Base-by-base conservation (phyloP, 2,797 vertebrate species). In the Nannoperca obscura region DNA sequence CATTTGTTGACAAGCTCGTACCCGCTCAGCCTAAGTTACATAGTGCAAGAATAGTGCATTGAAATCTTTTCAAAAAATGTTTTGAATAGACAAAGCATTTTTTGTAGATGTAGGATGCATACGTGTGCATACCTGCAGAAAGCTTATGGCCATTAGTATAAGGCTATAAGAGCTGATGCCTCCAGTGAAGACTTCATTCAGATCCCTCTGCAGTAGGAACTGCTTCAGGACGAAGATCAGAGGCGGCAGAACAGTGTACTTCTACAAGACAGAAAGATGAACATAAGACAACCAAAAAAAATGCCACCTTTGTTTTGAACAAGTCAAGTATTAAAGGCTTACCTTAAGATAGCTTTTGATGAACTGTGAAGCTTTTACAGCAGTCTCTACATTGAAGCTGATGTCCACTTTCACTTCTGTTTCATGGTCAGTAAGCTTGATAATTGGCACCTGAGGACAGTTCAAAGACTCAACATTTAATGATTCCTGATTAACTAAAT, bases 141-240 rank as follows among this genome's bases (percentile, higher is more conserved):
- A 99, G 92, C 98, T 99, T 92, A 99, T 98, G 84, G 97, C 97
- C 98, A 99, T 99, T 83, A 99, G 94, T 94, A 99, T 99, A 19
- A 99, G 97, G 94, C 98, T 99, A 81, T 99, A 99, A 49, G 98
- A 99, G 90, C 98, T 98, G 93, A 99, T 99, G 81, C 98, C 98
- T 82, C 98, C 98, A 32, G 98, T 99, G 92, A 99, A 99, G 90
- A 99, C 98, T 94, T 99, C 98, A 81, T 99, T 99, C 83, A 99
- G 94, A 91, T 99, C 97, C 93, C 98, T 96, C 93, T 99, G 98
- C 86, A 99, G 96, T 9, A 99, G 96, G 93, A 99, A 99, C 95
- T 99, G 98, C 90, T 99, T 99, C 93, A 99, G 94, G 81, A 99
- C 97, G 86, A 99, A 97, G 95, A 99, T 99, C 94, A 99, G 94